Percentiles rank a stretch among this genome's conserved stretches.
Conservation (phyloP, 1,140 invertebrate species). For the Ephestia elutella region DNA sequence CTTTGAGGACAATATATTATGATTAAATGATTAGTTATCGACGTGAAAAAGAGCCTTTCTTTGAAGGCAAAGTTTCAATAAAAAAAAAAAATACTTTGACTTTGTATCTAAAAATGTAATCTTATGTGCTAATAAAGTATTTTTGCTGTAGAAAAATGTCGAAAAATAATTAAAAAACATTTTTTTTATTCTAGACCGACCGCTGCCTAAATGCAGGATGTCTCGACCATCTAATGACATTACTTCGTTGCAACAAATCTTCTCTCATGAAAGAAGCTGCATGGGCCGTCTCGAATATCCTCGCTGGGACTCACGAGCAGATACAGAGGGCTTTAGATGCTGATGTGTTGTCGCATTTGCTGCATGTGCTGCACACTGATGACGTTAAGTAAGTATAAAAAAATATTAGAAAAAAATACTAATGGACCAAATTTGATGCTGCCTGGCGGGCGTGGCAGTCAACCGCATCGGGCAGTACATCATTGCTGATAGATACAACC, state of each 20-base stretch:
- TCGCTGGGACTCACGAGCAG: slow-evolving; percentile 95
- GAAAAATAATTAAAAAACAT: no score
- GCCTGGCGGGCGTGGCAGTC: slow-evolving; percentile 95
- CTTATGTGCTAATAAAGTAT: no score
- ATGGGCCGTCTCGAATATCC: slow-evolving; percentile 99
- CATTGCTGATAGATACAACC: slow-evolving; percentile 97
- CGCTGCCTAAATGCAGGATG: slow-evolving; percentile 88
- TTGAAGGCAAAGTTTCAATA: no score
- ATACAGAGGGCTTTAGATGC: slow-evolving; percentile 89
- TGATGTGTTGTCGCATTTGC: slow-evolving; percentile 79
- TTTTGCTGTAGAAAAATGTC: no score
- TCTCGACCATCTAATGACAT: slow-evolving; percentile 79
- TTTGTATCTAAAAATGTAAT: no score
- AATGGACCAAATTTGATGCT: no score
- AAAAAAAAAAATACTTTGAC: no score
- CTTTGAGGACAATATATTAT: no score
- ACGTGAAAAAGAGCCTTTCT: no score
- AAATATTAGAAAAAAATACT: no score
- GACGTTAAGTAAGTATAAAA: slow-evolving; percentile 74
- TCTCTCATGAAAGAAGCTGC: slow-evolving; percentile 93
- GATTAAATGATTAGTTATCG: no score
- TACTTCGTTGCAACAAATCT: slow-evolving; percentile 84
- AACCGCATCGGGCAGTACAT: slow-evolving; percentile 97
- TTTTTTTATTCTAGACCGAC: slow-evolving; percentile 87
- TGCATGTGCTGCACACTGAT: slow-evolving; percentile 76